Conservation (phyloP, 2,888 invertebrate genomes). For the Monopis laevigella region DNA sequence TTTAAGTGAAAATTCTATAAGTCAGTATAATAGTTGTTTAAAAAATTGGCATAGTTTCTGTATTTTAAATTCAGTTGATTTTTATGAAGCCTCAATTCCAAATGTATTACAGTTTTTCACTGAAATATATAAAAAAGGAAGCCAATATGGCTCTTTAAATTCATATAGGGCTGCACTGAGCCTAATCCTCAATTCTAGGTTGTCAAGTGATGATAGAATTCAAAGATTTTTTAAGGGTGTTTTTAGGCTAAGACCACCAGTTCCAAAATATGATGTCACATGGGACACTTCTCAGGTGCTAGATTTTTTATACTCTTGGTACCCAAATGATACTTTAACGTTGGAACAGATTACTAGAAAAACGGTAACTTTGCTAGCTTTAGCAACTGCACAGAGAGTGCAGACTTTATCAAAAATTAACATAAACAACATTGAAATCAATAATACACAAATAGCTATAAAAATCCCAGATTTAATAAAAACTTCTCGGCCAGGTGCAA, state of each 20-base stretch:
- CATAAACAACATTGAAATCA: constrained; percentile 3
- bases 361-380: constrained; percentile 7
- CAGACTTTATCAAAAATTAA: constrained; percentile 11
- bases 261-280: constrained; percentile 13
- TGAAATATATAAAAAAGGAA: constrained; percentile 12
- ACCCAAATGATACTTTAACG: constrained; percentile 6
- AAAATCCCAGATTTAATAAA: constrained; percentile 16
- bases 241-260: constrained; percentile 12
- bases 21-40: constrained; percentile 16
- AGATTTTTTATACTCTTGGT: not conserved
- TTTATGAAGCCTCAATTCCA: constrained; percentile 11
- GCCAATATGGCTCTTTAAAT: constrained; percentile 15
- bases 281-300: constrained; percentile 9
- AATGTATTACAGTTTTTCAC: constrained; percentile 12
- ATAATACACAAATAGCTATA: not conserved
- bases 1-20: constrained; percentile 14
- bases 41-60: constrained; percentile 15
- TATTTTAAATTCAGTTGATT: constrained; percentile 8
- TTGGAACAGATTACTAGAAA: constrained; percentile 11
- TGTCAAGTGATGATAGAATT: constrained; percentile 12
- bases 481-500: constrained; percentile 12
- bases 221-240: constrained; percentile 17
- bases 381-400: constrained; percentile 11
- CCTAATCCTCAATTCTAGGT: constrained; percentile 3
- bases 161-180: constrained; percentile 9